phyloP scores from a whole-genome alignment of 1,140 invertebrate species.

The Ptiloglossa arizonensis region DNA sequence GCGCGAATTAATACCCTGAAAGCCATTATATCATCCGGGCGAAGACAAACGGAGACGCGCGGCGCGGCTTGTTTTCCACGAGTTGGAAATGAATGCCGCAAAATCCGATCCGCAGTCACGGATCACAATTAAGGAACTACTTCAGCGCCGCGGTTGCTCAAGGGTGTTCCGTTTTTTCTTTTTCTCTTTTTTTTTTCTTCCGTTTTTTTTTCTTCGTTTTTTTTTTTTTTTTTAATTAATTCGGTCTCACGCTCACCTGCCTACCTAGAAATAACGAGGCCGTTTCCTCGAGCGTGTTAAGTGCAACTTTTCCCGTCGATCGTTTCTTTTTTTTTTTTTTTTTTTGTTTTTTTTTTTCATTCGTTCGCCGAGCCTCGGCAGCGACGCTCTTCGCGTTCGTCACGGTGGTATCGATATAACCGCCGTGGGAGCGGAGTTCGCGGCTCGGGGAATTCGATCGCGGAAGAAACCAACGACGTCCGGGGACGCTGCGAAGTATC shows the following conservation, averaged over 20 bases:
- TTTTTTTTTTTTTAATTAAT: slow-evolving; percentile 43
- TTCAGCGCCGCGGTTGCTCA: slow-evolving; percentile 5
- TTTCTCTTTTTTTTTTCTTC: slow-evolving; percentile 1
- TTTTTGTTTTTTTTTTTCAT: not conserved
- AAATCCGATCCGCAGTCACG: slow-evolving; percentile 44
- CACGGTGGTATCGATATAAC: not conserved
- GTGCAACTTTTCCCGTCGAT: slow-evolving; percentile 9
- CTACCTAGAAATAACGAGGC: slow-evolving; percentile 44
- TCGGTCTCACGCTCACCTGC: slow-evolving; percentile 46
- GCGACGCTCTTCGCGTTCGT: too few relatives aligned
- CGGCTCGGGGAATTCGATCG: not conserved
- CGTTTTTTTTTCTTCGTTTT: not conserved
- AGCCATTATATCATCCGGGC: not conserved
- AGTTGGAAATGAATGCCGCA: not conserved
- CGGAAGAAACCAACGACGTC: too few relatives aligned
- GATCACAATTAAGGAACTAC: slow-evolving; percentile 46
- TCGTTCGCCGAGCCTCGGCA: not conserved
- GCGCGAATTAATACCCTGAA: slow-evolving; percentile 31
- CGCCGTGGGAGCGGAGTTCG: too few relatives aligned
- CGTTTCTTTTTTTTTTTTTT: not conserved
- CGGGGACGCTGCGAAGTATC: too few relatives aligned
- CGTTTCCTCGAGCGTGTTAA: slow-evolving; percentile 25
- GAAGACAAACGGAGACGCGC: not conserved
- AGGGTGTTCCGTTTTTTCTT: slow-evolving; percentile 33
- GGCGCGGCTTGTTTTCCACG: slow-evolving; percentile 2